Conservation (phyloP, 35 echinoderm and acorn worm genomes). For the Apostichopus japonicus region DNA sequence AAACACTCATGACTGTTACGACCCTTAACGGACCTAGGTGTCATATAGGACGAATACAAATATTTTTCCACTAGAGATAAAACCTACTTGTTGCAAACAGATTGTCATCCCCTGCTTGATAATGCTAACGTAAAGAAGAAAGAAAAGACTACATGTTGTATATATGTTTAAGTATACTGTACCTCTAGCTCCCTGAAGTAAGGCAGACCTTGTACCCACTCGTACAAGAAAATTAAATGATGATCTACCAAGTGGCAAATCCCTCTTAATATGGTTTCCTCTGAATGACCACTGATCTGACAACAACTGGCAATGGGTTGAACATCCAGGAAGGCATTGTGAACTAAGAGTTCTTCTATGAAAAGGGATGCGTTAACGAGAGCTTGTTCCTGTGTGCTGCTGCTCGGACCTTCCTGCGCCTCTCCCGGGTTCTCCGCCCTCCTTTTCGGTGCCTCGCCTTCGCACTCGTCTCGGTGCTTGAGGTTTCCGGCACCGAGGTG, state of each 20-base stretch:
- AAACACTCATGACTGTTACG: no score
- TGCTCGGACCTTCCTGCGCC: background rate
- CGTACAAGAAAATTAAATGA: constrained; percentile 47
- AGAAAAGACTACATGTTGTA: no score
- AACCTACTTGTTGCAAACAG: no score
- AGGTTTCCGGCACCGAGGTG: background rate
- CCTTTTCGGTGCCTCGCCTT: background rate
- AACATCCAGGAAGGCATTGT: constrained; percentile 36
- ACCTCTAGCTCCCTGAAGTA: constrained; percentile 78
- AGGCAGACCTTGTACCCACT: constrained; percentile 68
- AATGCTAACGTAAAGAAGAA: no score
- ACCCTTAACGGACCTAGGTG: no score
- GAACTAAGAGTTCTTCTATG: constrained; percentile 49
- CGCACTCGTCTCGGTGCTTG: background rate
- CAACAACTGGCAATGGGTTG: constrained; percentile 44
- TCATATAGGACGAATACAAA: no score
- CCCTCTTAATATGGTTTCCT: constrained; percentile 50
- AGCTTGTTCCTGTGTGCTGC: background rate
- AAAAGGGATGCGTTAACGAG: background rate
- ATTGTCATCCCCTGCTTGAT: no score
- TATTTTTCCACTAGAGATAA: no score
- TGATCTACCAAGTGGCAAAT: constrained; percentile 71
- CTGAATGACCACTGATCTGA: constrained; percentile 12
- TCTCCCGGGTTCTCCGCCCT: background rate
- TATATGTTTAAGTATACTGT: background rate